phyloP scores from a whole-genome alignment of 1,140 invertebrate genomes.

The Hyposmocoma kahamanoa region DNA sequence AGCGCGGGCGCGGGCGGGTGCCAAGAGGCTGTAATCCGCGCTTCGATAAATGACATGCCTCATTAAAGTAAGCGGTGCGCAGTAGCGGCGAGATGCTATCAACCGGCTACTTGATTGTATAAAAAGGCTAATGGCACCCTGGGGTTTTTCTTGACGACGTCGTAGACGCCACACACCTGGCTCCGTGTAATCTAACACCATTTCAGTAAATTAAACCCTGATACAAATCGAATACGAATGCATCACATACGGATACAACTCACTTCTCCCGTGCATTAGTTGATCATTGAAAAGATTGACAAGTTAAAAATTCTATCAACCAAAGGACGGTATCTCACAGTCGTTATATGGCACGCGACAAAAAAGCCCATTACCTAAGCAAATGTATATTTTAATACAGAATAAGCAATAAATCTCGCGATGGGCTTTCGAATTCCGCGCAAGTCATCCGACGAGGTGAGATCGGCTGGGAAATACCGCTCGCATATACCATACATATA shows the following conservation, averaged over 20 bases:
- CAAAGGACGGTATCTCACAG: conserved; percentile 32
- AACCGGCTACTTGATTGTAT: conserved; percentile 41
- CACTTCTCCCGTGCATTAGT: conserved; percentile 9
- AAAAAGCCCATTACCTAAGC: conserved; percentile 65
- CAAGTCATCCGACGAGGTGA: conserved; percentile 68
- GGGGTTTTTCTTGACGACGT: conserved; percentile 30
- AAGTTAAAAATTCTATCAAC: conserved; percentile 52
- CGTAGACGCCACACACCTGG: conserved; percentile 17
- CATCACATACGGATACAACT: conserved; percentile 5
- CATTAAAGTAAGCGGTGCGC: conserved; percentile 57
- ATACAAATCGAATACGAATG: conserved; percentile 13
- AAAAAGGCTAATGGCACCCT: conserved; percentile 57
- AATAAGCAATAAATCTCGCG: conserved; percentile 69
- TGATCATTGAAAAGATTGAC: conserved; percentile 30
- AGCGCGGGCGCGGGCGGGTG: neutral
- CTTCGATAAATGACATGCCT: conserved; percentile 47
- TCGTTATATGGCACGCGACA: conserved; percentile 57
- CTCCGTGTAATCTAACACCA: conserved; percentile 7
- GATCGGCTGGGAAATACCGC: conserved; percentile 67
- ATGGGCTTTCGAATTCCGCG: conserved; percentile 72
- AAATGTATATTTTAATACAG: conserved; percentile 70
- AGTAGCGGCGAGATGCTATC: conserved; percentile 56
- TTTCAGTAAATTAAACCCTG: conserved; percentile 12
- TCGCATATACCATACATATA: conserved; percentile 20
- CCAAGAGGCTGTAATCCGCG: conserved; percentile 14